These are phyloP conservation scores for Diplodus sargus DNA, from an alignment of 2,797 vertebrate species.

Conservation along the genomic window DNA sequence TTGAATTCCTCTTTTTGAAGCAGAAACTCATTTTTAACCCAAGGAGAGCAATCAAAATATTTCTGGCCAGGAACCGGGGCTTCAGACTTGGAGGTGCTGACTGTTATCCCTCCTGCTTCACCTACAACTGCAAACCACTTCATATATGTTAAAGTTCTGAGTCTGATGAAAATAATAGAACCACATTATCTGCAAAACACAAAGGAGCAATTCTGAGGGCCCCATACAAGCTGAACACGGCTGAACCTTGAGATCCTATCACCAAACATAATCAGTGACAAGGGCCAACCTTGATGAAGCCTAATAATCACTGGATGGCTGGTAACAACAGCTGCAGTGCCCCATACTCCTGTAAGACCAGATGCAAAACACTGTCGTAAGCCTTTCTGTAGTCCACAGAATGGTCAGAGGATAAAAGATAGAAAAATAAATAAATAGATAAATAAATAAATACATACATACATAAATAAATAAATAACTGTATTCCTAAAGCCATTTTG, in stretches of 20 bases:
- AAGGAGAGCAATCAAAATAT: background rate
- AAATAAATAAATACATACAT: too few species aligned
- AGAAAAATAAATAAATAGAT: too few species aligned
- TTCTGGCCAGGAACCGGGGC: background rate
- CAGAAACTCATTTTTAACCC: background rate
- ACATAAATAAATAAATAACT: too few species aligned
- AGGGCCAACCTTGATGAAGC: background rate
- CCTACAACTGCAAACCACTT: background rate
- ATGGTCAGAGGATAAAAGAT: background rate
- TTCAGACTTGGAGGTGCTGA: background rate
- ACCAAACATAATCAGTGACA: background rate
- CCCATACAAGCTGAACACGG: background rate
- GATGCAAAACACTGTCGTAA: background rate
- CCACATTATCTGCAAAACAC: conserved; percentile 16
- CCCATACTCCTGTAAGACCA: background rate
- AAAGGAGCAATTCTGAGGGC: background rate
- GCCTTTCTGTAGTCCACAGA: conserved; percentile 13
- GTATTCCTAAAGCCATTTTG: too few species aligned
- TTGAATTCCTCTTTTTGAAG: background rate
- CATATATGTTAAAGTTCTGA: background rate
- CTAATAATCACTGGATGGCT: background rate
- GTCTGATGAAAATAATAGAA: conserved; percentile 7
- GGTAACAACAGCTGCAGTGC: background rate
- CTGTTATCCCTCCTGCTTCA: background rate
- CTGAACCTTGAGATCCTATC: background rate